Evolutionary conservation across 1,140 invertebrate species (phyloP), one percentile per base, ranked within the genome.

Genomic region (Stenopsyche tienmushanensis): DNA sequence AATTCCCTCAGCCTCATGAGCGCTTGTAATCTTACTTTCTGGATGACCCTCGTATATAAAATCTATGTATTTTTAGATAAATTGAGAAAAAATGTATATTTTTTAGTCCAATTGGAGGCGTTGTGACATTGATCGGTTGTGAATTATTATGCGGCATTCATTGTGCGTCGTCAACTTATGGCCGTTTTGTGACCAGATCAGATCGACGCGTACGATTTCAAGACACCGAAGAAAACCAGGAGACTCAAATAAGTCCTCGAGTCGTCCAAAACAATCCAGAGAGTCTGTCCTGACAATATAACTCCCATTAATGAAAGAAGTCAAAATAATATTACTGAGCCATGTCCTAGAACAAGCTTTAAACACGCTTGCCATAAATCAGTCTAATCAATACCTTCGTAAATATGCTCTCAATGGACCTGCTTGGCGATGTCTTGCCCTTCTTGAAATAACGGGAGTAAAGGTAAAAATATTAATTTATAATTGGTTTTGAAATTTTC

Each of bases 91-190:
- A n/a, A n/a, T n/a, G n/a, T n/a, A n/a, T n/a, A n/a, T 25, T 26
- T 79, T 76, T 66, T 67, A 82, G 74, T 74, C 80, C 75, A 55
- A 73, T 72, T 71, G 78, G 80, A 63, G 80, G 82, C 24, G 80
- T 86, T 42, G 80, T 84, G 24, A 83, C 84, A 0, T 73, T 85
- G 49, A 80, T 88, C 23, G 82, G 83, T 1, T 86, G 84, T 73
- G 84, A 87, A 73, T 72, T 88, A 59, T 75, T 87, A 9, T 83
- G 83, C 34, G 84, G 86, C 58, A 82, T 88, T 13, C 84, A 87
- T 71, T 78, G 82, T 49, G 76, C 79, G 44, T 80, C 77, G 20
- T 80, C 79, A 10, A 75, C 77, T 55, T 73, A 53, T 13, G 49
- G 23, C 8, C 23, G 20, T 53, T 53, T 8, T 17, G 17, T 7